Base-by-base conservation (phyloP, 2,888 invertebrate species). In the Aplocera efformata region DNA sequence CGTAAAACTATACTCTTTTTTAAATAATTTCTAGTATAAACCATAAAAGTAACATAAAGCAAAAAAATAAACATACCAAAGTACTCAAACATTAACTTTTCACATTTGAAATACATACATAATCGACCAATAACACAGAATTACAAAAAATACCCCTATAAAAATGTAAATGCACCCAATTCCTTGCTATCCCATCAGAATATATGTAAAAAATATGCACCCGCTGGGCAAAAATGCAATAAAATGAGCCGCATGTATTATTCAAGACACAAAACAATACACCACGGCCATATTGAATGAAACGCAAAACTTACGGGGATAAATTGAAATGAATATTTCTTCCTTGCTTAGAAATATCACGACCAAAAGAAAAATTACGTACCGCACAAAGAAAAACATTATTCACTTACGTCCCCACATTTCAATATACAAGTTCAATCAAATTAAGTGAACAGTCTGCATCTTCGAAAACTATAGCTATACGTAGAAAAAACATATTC, bases 201-300 rank as follows among this genome's bases (percentile, higher is more conserved):
- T 67, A 69, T 79, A 80, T 73, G 74, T 75, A 72, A 74, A 78
- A 77, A 78, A 79, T 80, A 83, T 83, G 81, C 82, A 81, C 72
- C 76, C 60, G 50, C 55, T 67, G 67, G 67, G 67, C 70, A 72
- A 72, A 79, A 75, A 78, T 76, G 74, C 72, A 69, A 79, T 77
- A 79, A 75, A 67, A 75, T 74, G 68, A 63, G 62, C 54, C 33
- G 24, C 27, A 82, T 84, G 80, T 79, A 71, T 85, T 83, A 85
- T 85, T 83, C 85, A 85, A 58, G 49, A 63, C 70, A 53, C 56
- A 67, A 78, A 81, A 79, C 81, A 83, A 81, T 83, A 79, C 70
- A 72, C 59, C 65, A 62, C 59, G 59, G 48, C 58, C 70, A 65
- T 74, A 74, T 74, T 76, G 72, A 67, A 68, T 67, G 52, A 55